Base-by-base conservation (phyloP, 1,140 invertebrate species). In the Oncopodura yosiiana region DNA sequence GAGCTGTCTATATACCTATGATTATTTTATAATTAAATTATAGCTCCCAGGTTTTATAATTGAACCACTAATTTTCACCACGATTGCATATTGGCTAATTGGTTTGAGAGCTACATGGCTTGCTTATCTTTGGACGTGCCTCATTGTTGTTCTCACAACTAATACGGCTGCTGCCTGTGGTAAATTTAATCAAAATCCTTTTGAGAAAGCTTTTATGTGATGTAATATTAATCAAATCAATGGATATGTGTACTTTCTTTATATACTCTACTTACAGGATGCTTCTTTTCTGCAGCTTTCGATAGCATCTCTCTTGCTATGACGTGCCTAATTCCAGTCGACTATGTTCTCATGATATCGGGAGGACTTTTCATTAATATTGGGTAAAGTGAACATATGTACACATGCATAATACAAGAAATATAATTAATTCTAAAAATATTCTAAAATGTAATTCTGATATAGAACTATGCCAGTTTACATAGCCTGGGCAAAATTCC, bases 341-440 rank as follows among this genome's bases (percentile, higher is more conserved):
- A 91, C 71, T 88, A 87, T 58, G 72, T 85, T 29, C 74, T 90
- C 18, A 90, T 92, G 86, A 82, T 90, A 58, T 87, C 85, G 0
- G 87, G 86, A 55, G 87, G 87, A 42, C 73, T 87, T 5, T 90
- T 90, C 66, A 75, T 88, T 29, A 85, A 84, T 73, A 72, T 90
- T 46, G 81, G 81, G 86, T 89, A 77, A 67, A 54, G 41, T 45
- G 6, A 19, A 34, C 1, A 36, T 19, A 32, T 39, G 52, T 44
- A 24, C 21, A 44, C 18, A 12, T n/a, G n/a, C n/a, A n/a, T n/a
- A n/a, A n/a, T n/a, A n/a, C n/a, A n/a, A n/a, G 9, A 18, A 43
- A 30, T 55, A 49, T 52, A 45, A 55, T 29, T 52, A 29, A 43
- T 49, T 37, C 27, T 34, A 54, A 49, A 56, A 41, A 32, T 37